Evolutionary conservation across 2,888 invertebrate species (phyloP).

Genomic region (Drosophila quinaria): DNA sequence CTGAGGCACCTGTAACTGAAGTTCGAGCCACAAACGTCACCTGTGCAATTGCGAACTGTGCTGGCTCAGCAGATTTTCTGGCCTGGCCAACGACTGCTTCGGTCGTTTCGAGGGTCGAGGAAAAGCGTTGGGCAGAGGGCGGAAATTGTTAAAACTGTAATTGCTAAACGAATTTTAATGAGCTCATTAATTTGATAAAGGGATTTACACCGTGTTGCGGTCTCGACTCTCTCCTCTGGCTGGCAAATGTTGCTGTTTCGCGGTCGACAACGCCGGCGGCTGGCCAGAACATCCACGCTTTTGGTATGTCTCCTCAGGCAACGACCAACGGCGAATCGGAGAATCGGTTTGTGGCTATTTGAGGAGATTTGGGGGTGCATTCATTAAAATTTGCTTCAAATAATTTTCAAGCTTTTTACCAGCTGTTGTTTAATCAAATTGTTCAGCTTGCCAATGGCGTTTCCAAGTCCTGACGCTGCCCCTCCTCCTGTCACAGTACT

Average conservation of each 20-base stretch:
- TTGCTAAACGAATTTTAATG: conserved; percentile 84
- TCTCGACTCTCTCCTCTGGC: conserved; percentile 46
- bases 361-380: conserved; percentile 38
- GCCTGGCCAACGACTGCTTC: conserved; percentile 17
- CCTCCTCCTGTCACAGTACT: background rate
- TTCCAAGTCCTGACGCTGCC: conserved; percentile 24
- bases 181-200: conserved; percentile 84
- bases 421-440: conserved; percentile 71
- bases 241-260: conserved; percentile 61
- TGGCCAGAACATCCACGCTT: conserved; percentile 22
- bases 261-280: conserved; percentile 47
- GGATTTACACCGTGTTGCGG: conserved; percentile 81
- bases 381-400: conserved; percentile 80
- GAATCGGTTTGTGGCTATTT: background rate
- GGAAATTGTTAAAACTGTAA: conserved; percentile 83
- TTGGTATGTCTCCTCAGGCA: conserved; percentile 8
- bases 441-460: conserved; percentile 59
- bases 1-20: conserved; percentile 40
- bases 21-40: conserved; percentile 47
- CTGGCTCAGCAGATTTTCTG: conserved; percentile 65
- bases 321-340: background rate
- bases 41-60: conserved; percentile 61
- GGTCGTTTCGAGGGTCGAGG: conserved; percentile 25
- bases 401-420: conserved; percentile 60
- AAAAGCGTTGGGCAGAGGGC: conserved; percentile 21